These are phyloP conservation scores for Antheraea mylitta DNA, from an alignment of 1,140 invertebrate species.

Conservation along the genomic window DNA sequence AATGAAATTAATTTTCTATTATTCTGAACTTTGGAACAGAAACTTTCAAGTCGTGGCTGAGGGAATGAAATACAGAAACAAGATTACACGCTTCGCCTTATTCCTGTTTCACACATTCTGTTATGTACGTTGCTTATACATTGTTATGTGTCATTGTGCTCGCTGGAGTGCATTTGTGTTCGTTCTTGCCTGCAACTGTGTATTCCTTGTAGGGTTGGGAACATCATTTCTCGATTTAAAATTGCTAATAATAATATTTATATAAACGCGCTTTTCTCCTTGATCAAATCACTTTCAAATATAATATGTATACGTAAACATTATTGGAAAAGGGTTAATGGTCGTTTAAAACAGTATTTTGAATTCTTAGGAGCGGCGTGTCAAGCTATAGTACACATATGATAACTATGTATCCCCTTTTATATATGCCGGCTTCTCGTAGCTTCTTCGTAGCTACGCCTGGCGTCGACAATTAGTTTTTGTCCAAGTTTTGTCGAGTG, in stretches of 20 bases:
- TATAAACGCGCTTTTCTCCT: no score
- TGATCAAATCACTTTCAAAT: no score
- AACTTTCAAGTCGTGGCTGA: not conserved
- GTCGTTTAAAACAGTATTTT: no score
- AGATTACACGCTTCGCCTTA: not conserved
- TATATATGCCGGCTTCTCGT: no score
- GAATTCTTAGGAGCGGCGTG: no score
- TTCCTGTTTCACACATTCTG: not conserved
- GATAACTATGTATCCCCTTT: no score
- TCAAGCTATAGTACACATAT: no score
- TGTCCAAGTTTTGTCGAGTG: no score
- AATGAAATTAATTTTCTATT: not conserved
- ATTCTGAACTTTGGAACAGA: not conserved
- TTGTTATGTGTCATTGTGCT: not conserved
- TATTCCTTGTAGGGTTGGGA: not conserved
- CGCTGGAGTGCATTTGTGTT: not conserved
- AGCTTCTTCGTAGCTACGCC: no score
- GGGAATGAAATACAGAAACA: not conserved
- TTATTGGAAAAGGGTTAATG: no score
- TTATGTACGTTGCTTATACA: not conserved
- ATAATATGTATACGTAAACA: no score
- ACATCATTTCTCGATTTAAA: not conserved
- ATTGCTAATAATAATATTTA: not conserved
- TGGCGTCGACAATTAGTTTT: no score
- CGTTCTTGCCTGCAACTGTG: conserved; percentile 1